A percentile compares a stretch with the other conserved stretches of the same genome.
These are phyloP conservation scores for Etheostoma perlongum DNA, from an alignment of 2,797 vertebrate species.

Conservation along the genomic window DNA sequence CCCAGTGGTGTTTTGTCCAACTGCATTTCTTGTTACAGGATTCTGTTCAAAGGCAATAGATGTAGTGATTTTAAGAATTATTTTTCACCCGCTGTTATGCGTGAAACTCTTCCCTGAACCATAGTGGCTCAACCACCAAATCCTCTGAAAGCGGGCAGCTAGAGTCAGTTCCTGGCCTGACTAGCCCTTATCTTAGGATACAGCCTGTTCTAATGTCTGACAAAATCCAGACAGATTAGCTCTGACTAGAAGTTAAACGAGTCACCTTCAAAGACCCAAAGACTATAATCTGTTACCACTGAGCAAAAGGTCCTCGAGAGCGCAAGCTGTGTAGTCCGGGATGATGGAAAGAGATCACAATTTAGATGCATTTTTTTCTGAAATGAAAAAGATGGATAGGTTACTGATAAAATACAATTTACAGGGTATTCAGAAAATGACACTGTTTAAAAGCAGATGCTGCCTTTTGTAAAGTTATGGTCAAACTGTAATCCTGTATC, in stretches of 20 bases:
- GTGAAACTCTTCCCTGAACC: conserved; percentile 60
- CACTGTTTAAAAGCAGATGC: conserved; percentile 23
- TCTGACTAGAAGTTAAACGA: conserved; percentile 81
- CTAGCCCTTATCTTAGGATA: conserved; percentile 82
- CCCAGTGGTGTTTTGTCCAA: conserved; percentile 51
- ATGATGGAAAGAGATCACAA: conserved; percentile 73
- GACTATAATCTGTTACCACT: conserved; percentile 74
- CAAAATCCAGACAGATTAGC: conserved; percentile 85
- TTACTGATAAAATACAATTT: conserved; percentile 46
- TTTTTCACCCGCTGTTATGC: conserved; percentile 58
- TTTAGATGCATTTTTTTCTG: conserved; percentile 75
- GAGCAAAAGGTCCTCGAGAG: conserved; percentile 71
- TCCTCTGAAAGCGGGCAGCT: conserved; percentile 63
- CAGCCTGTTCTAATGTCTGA: conserved; percentile 78
- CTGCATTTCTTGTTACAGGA: conserved; percentile 62
- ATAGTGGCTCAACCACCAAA: conserved; percentile 73
- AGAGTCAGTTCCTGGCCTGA: conserved; percentile 63
- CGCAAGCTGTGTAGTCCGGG: conserved; percentile 53
- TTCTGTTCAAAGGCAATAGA: conserved; percentile 56
- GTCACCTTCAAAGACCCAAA: conserved; percentile 82
- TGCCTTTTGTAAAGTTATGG: conserved; percentile 4
- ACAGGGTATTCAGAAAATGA: conserved; percentile 34
- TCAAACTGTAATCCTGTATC: conserved; percentile 6
- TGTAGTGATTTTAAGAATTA: conserved; percentile 69
- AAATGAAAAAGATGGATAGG: conserved; percentile 55